Evolutionary conservation across 2,113 vertebrate genomes (phyloP).

Genomic region (Callopanchax toddi): DNA sequence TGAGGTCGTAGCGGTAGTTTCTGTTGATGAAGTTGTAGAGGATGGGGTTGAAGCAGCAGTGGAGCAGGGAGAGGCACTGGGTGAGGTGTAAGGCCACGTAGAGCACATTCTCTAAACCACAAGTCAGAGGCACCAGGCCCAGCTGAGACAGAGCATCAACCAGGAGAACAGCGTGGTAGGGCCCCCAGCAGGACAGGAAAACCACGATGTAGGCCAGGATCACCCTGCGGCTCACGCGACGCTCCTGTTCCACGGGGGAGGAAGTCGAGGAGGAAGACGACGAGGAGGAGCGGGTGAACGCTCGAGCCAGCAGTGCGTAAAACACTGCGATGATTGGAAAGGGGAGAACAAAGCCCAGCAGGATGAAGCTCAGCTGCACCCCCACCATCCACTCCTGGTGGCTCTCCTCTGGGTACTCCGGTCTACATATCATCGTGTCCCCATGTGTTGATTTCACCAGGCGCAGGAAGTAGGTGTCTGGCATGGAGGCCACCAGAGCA

Average conservation of each 20-base stretch:
- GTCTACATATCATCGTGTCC: constrained; percentile 86
- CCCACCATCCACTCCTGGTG: constrained; percentile 89
- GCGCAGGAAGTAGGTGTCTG: constrained; percentile 91
- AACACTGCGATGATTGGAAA: constrained; percentile 89
- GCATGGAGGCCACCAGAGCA: constrained; percentile 85
- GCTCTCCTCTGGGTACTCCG: constrained; percentile 87
- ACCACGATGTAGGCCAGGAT: constrained; percentile 92
- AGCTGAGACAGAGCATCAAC: constrained; percentile 87
- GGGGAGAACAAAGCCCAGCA: constrained; percentile 90
- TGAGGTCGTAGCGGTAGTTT: constrained; percentile 94
- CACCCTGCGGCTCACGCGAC: constrained; percentile 86
- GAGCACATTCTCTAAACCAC: constrained; percentile 87
- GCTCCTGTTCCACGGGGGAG: constrained; percentile 78
- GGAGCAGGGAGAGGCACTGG: constrained; percentile 92
- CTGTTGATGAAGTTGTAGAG: constrained; percentile 94
- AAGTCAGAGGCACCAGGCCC: constrained; percentile 86
- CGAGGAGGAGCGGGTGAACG: constrained; percentile 65
- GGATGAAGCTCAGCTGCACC: constrained; percentile 88
- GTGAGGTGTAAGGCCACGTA: constrained; percentile 89
- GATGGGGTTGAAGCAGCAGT: constrained; percentile 96
- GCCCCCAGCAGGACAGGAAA: constrained; percentile 93
- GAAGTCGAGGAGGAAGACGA: constrained; percentile 52
- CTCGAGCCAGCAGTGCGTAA: constrained; percentile 85
- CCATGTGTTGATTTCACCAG: constrained; percentile 78
- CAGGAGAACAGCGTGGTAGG: constrained; percentile 87